Base-by-base conservation (phyloP, 2,113 vertebrate genomes). In the Aphyosemion australe region DNA sequence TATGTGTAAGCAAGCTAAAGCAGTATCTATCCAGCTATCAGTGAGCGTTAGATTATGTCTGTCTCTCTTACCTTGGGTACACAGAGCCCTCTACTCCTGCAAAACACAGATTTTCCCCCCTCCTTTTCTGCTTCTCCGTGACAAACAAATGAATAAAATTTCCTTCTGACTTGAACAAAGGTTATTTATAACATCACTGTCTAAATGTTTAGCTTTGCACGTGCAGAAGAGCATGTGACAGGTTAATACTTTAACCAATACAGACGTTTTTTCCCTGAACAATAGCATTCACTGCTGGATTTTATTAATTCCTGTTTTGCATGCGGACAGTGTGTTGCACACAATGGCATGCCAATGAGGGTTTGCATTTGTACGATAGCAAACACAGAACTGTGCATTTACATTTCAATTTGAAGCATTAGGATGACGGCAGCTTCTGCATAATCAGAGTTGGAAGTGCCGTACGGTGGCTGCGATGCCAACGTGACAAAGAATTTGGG, bases 141-240 rank as follows among this genome's bases (percentile, higher is more conserved):
- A 89, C 85, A 83, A 83, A 84, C 65, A 69, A 79, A 54, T 15
- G 13, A 72, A 77, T 60, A 83, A 87, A 90, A 89, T 87, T 86
- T 80, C 80, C 84, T 89, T 89, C 89, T 76, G 88, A 89, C 85
- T 87, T 47, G 26, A 78, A 62, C 55, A 75, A 43, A 76, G 58
- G 74, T 84, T 87, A 90, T 89, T 90, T 84, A 77, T 78, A 84
- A 85, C 69, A 64, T 82, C 77, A 76, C 41, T 83, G 78, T 76
- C 71, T 86, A 79, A 83, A 80, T 77, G 78, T 50, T 13, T 26
- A 61, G 84, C 71, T 56, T 7, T 61, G 50, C 55, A 49, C 59
- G 1, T 69, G 64, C 56, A 61, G 63, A 57, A 64, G 70, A 61
- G 47, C 21, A 49, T 73, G 62, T 71, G 76, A 74, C 70, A 84